phyloP scores from a whole-genome alignment of 2,888 invertebrate species.

The Parnassius apollo region DNA sequence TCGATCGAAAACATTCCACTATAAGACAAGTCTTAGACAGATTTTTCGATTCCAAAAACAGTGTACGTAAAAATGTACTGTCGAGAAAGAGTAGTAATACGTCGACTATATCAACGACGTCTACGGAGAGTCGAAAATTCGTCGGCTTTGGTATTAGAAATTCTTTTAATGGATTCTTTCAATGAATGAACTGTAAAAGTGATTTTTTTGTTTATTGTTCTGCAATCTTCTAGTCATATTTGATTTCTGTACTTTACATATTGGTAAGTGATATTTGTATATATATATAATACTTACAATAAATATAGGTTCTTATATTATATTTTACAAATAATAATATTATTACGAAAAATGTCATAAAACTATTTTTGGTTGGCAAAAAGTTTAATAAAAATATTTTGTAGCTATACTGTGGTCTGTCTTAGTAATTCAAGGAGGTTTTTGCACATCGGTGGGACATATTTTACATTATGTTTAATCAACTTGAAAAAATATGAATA shows the following conservation, averaged over 20 bases:
- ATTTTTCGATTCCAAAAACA: constrained; percentile 68
- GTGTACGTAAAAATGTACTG: constrained; percentile 46
- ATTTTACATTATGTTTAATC: too few relatives aligned
- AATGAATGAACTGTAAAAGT: constrained; percentile 24
- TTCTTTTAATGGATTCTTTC: constrained; percentile 32
- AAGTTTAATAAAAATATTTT: too few relatives aligned
- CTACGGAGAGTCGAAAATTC: constrained; percentile 32
- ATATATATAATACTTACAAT: too few relatives aligned
- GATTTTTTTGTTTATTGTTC: constrained; percentile 20
- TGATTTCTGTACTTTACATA: constrained; percentile 28
- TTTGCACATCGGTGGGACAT: too few relatives aligned
- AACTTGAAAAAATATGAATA: too few relatives aligned
- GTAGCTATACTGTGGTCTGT: too few relatives aligned
- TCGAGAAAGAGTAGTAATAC: constrained; percentile 53
- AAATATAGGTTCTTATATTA: too few relatives aligned
- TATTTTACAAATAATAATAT: too few relatives aligned
- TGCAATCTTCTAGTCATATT: constrained; percentile 23
- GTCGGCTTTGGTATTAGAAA: constrained; percentile 34
- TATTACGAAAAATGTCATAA: too few relatives aligned
- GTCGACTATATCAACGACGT: constrained; percentile 48
- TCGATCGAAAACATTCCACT: constrained; percentile 85
- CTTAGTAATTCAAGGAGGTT: too few relatives aligned
- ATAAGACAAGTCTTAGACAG: constrained; percentile 84
- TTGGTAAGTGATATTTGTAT: constrained; percentile 25
- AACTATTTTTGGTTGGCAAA: too few relatives aligned